Base-by-base conservation (phyloP, 2,888 invertebrate genomes). In the Abrostola tripartita region DNA sequence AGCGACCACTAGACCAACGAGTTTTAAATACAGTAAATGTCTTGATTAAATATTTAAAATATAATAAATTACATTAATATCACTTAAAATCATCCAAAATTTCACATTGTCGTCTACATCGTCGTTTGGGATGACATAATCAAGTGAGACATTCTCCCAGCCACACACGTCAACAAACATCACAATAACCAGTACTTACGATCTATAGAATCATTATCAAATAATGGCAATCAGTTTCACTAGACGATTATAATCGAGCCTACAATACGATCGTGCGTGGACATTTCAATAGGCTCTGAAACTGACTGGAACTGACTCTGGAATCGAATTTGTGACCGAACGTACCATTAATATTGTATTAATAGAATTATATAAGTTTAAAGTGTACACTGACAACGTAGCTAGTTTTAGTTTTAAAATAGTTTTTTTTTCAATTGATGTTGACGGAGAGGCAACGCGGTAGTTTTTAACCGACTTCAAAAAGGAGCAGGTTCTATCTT, bases 191-290 rank as follows among this genome's bases (percentile, higher is more conserved):
- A 9, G 52, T 50, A 61, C 44, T 52, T 47, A 41, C 35, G 37
- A 10, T 52, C 12, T 24, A 52, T 58, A 51, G 41, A 58, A 49
- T 58, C 55, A 79, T 79, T 69, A 74, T 63, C 56, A 65, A 79
- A 74, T 74, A 79, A 74, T 59, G 64, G 44, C 61, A 68, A 79
- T 79, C 59, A 62, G 79, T 74, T 74, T 74, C 73, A 61, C 70
- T 53, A 52, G 42, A 10, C n/a, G 40, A 37, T 58, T 57, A 52
- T 56, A 65, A 55, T 61, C 65, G 52, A 67, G 74, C 74, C 74
- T 63, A 71, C 73, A 9, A 75, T 64, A 70, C 55, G 61, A 75
- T 78, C 65, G 53, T 55, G 40, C 54, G 60, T 53, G 59, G 66
- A 76, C 76, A 71, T 49, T 71, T 79, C 74, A 71, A 78, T 77